Percentiles rank a stretch among this genome's conserved stretches.
These are phyloP conservation scores for Hemitrygon akajei DNA, from an alignment of 2,797 vertebrate species.

Conservation along the genomic window DNA sequence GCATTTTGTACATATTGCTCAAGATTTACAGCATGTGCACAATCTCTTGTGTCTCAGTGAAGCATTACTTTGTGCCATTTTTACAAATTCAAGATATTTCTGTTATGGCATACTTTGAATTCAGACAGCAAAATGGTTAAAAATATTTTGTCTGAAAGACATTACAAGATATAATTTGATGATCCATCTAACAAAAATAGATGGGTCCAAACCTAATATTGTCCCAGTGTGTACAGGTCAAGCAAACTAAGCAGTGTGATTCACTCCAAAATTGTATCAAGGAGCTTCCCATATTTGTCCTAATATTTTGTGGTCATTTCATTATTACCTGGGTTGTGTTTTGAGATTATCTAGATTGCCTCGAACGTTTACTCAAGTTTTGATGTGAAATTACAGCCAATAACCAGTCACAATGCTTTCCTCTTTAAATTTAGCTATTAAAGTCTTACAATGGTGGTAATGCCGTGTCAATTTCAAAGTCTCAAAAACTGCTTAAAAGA, in stretches of 20 bases:
- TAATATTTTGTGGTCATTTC: background rate
- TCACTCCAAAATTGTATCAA: background rate
- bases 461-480: slow-evolving; percentile 28
- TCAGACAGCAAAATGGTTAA: background rate
- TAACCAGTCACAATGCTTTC: background rate
- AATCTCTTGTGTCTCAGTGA: too few relatives aligned
- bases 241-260: background rate
- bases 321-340: background rate
- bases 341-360: background rate
- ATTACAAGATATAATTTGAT: too few relatives aligned
- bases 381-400: background rate
- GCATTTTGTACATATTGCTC: too few relatives aligned
- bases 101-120: background rate
- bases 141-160: background rate
- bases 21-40: too few relatives aligned
- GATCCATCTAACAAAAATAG: background rate
- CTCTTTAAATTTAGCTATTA: background rate
- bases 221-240: background rate
- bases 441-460: background rate
- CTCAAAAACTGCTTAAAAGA: slow-evolving; percentile 21
- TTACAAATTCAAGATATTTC: background rate
- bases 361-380: background rate
- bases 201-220: background rate
- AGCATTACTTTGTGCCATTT: background rate
- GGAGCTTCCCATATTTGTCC: background rate